Percentiles rank a stretch among this genome's conserved stretches.
phyloP scores from a whole-genome alignment of 2,113 vertebrate genomes.

The Otus sunia region DNA sequence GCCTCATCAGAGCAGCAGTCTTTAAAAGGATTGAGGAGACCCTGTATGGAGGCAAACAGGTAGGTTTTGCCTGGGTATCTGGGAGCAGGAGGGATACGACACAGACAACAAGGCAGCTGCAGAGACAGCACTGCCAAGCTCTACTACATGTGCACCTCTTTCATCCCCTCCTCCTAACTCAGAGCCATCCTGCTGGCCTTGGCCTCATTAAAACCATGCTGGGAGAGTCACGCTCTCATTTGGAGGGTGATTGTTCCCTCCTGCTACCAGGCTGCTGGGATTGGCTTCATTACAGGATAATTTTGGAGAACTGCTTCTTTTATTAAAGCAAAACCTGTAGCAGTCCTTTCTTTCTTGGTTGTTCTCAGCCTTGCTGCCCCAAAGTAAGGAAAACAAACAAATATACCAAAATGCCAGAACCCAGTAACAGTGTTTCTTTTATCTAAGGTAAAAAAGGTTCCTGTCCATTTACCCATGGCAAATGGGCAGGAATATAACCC shows the following conservation, averaged over 20 bases:
- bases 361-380: not conserved
- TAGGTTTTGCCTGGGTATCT: not conserved
- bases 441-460: not conserved
- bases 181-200: not conserved
- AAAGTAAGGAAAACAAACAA: not conserved
- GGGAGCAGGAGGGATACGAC: not conserved
- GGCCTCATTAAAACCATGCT: not conserved
- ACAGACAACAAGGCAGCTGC: not conserved
- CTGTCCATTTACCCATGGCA: not conserved
- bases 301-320: not conserved
- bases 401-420: not conserved
- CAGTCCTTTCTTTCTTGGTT: not conserved
- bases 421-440: not conserved
- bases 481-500: not conserved
- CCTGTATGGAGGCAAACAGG: not conserved
- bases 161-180: not conserved
- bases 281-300: not conserved
- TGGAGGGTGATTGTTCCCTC: not conserved
- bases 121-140: not conserved
- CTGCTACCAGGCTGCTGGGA: not conserved
- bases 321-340: not conserved
- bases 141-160: not conserved
- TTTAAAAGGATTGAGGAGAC: not conserved
- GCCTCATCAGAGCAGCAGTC: not conserved
- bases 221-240: not conserved